Base-by-base conservation (phyloP, 1,140 invertebrate genomes). In the Homarus americanus region DNA sequence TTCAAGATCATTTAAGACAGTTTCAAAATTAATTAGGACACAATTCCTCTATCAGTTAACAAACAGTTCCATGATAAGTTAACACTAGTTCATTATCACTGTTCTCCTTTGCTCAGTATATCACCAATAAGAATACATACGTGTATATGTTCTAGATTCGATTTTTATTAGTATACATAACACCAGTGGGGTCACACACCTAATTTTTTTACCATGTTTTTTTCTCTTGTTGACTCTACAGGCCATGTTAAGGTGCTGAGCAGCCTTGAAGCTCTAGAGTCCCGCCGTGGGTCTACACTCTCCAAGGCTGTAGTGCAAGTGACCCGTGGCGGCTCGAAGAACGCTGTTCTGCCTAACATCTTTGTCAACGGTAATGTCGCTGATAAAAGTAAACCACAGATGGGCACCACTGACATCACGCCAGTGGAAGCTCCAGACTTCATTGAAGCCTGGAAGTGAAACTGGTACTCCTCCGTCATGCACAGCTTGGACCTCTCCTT, bases 191-290 rank as follows among this genome's bases (percentile, higher is more conserved):
- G 12, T 20, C 12, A 20, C 0, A 63, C 24, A 63, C 32, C 38
- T 41, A 44, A n/a, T 17, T 44, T 2, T 24, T 78, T 44, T 41
- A 38, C 76, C n/a, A 17, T 83, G 12, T 69, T n/a, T 49, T n/a
- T 44, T 32, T 24, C 24, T 44, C 28, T 44, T 49, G 10, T 32
- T 80, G n/a, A n/a, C n/a, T 36, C 12, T 36, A 24, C 58, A 92
- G 91, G 87, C 24, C 91, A 92, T 75, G 41, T 84, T 20, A 82
- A 72, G 41, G 85, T 92, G 15, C 75, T 92, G 53, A 34, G 49
- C 9, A 72, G 76, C 34, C 38, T 92, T 0, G 72, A 53, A 40
- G 49, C 38, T 53, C 75, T 85, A 7, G 38, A 63, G 7, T 80
- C 66, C 15, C 87, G 87, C 9, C 83, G 82, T 20, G 87, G 53